Percentiles rank a stretch among this genome's conserved stretches.
Evolutionary conservation across 2,113 vertebrate genomes (phyloP).

Genomic region (Paramormyrops kingsleyae): DNA sequence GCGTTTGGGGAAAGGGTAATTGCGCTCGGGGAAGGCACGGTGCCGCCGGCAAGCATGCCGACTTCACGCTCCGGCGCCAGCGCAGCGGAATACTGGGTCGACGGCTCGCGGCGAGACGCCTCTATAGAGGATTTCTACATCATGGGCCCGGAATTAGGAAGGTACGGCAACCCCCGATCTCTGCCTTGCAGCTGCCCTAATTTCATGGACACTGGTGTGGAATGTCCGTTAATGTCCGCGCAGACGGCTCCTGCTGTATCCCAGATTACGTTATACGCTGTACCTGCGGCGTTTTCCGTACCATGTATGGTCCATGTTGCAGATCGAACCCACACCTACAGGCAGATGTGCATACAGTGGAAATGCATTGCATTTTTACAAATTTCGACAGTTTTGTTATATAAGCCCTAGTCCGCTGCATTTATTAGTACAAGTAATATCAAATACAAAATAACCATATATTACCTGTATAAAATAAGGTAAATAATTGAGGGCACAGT

Average conservation of each 20-base stretch:
- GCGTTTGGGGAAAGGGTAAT: neutral
- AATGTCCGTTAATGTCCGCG: neutral
- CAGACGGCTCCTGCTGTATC: neutral
- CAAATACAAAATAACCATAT: neutral
- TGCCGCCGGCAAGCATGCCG: constrained; percentile 56
- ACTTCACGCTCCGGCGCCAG: constrained; percentile 60
- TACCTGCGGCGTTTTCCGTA: neutral
- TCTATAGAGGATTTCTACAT: constrained; percentile 70
- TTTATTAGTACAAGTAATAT: neutral
- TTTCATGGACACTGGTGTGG: neutral
- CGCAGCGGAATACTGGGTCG: constrained; percentile 73
- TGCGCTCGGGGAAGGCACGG: neutral
- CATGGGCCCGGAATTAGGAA: constrained; percentile 64
- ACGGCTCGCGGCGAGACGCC: constrained; percentile 69
- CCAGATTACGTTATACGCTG: neutral
- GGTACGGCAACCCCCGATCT: constrained; percentile 43
- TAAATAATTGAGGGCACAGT: neutral
- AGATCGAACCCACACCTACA: neutral
- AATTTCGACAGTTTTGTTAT: neutral
- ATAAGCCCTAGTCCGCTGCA: neutral
- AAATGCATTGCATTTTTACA: neutral
- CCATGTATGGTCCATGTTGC: neutral
- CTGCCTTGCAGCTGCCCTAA: neutral
- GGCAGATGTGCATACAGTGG: neutral
- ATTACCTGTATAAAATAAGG: neutral